Evolutionary conservation across 2,797 vertebrate genomes (phyloP).

Genomic region (Pseudocheirus occidentalis): DNA sequence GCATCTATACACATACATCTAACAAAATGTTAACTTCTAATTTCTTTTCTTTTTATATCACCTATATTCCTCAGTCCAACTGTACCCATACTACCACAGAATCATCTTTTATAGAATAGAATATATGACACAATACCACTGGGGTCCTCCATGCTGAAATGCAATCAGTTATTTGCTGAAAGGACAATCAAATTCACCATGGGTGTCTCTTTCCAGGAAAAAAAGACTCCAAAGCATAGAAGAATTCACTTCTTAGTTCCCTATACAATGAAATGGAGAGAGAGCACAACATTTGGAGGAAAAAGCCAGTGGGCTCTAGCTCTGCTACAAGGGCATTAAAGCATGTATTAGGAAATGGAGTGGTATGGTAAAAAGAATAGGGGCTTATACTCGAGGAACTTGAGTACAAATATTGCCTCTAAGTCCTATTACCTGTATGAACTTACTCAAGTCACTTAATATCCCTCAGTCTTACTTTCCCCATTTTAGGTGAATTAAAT

Average conservation of each 20-base stretch:
- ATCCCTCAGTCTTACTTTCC: not conserved
- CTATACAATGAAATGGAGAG: not conserved
- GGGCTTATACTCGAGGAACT: not conserved
- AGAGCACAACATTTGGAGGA: not conserved
- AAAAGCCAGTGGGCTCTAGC: not conserved
- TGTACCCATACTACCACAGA: no score
- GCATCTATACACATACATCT: not conserved
- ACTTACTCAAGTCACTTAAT: not conserved
- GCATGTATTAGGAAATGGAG: not conserved
- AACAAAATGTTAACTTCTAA: no score
- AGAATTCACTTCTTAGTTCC: not conserved
- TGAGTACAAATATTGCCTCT: not conserved
- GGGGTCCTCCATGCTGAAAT: not conserved
- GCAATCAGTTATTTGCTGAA: no score
- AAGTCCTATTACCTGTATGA: not conserved
- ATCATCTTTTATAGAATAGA: not conserved
- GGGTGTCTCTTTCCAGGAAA: not conserved
- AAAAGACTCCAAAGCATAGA: not conserved
- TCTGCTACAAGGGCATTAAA: not conserved
- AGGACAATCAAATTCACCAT: not conserved
- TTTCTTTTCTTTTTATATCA: no score
- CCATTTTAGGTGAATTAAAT: not conserved
- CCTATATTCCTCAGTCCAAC: no score
- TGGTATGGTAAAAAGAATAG: not conserved
- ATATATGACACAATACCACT: not conserved